phyloP scores from a whole-genome alignment of 1,140 invertebrate species.

The Caerostris extrusa region DNA sequence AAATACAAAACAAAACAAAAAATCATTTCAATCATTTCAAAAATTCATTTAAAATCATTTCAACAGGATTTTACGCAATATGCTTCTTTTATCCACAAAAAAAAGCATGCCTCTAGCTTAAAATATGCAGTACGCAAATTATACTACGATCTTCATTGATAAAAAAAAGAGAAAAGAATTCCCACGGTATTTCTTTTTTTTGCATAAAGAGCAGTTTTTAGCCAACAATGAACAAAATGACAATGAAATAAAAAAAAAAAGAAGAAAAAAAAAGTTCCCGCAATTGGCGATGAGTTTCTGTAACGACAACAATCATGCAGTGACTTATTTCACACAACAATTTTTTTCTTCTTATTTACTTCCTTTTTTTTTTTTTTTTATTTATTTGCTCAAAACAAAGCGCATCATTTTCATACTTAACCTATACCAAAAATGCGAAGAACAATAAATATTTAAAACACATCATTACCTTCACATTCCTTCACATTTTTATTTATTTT shows the following conservation, averaged over 20 bases:
- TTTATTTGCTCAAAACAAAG: not conserved
- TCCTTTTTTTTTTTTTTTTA: too few relatives aligned
- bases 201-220: not conserved
- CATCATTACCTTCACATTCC: slow-evolving; percentile 7
- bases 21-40: too few relatives aligned
- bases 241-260: not conserved
- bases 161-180: slow-evolving; percentile 14
- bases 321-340: not conserved
- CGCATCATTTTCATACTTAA: not conserved
- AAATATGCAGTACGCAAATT: not conserved
- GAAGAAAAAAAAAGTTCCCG: slow-evolving; percentile 9
- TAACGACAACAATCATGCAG: slow-evolving; percentile 1
- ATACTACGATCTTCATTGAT: not conserved
- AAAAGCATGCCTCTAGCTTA: not conserved
- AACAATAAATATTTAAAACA: slow-evolving; percentile 37
- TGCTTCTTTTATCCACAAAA: not conserved
- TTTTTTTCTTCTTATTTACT: not conserved
- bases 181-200: slow-evolving; percentile 56
- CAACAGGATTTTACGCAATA: not conserved
- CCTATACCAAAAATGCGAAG: not conserved
- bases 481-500: too few relatives aligned
- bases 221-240: not conserved
- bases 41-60: too few relatives aligned
- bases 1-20: too few relatives aligned
- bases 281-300: slow-evolving; percentile 34